These are phyloP conservation scores for Gadopsis marmoratus DNA, from an alignment of 2,797 vertebrate genomes.

Conservation along the genomic window DNA sequence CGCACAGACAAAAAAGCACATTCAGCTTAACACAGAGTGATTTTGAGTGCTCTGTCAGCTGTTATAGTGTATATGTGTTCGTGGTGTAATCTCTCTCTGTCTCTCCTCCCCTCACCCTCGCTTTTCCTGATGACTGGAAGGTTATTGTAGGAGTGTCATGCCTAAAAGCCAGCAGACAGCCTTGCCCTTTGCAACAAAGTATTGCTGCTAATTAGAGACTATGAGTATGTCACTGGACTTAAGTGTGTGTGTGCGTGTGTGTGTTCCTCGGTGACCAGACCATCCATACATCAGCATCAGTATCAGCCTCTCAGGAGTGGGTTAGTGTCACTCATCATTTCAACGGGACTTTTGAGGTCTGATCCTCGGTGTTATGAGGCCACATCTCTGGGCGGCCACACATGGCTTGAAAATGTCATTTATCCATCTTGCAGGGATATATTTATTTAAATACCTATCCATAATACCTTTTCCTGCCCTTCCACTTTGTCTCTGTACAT, in stretches of 20 bases:
- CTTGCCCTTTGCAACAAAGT: slow-evolving; percentile 75
- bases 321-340: slow-evolving; percentile 39
- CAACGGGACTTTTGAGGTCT: slow-evolving; percentile 43
- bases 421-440: slow-evolving; percentile 34
- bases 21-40: not conserved
- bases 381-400: slow-evolving; percentile 25
- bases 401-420: slow-evolving; percentile 48
- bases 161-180: slow-evolving; percentile 71
- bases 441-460: slow-evolving; percentile 35
- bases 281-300: slow-evolving; percentile 36
- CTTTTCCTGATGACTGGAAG: slow-evolving; percentile 49
- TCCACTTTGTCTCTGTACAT: slow-evolving; percentile 4
- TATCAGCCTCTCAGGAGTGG: slow-evolving; percentile 30
- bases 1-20: slow-evolving; percentile 4
- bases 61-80: slow-evolving; percentile 4
- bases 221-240: slow-evolving; percentile 67
- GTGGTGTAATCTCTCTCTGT: slow-evolving; percentile 1
- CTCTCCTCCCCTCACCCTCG: slow-evolving; percentile 13
- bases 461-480: slow-evolving; percentile 2
- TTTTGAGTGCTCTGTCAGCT: slow-evolving; percentile 14
- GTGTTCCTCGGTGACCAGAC: slow-evolving; percentile 39
- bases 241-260: slow-evolving; percentile 48
- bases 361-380: slow-evolving; percentile 35
- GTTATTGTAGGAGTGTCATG: slow-evolving; percentile 63
- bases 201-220: slow-evolving; percentile 73